Conservation (phyloP, 1,140 invertebrate genomes). For the Meloidogyne chitwoodi region DNA sequence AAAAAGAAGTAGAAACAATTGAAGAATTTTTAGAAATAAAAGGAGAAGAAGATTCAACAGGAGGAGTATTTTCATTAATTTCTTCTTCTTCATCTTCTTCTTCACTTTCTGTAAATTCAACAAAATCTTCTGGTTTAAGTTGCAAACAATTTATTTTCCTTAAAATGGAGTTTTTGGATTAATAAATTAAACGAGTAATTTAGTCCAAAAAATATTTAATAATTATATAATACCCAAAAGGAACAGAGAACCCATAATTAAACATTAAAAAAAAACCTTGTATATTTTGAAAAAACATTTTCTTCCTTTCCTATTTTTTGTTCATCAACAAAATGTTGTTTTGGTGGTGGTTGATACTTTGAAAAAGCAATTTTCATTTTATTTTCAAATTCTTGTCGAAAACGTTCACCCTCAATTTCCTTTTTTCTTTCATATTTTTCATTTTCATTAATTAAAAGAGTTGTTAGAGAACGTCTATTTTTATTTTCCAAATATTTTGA, state of each 20-base stretch:
- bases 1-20: not conserved
- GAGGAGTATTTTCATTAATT: not conserved
- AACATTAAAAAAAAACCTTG: not conserved
- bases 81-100: conserved; percentile 9
- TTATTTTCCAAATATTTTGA: conserved; percentile 9
- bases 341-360: not conserved
- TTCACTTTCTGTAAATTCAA: not conserved
- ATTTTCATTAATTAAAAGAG: not conserved
- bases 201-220: no score
- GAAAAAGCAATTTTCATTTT: not conserved
- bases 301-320: not conserved
- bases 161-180: not conserved
- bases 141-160: not conserved
- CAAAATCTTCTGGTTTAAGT: conserved; percentile 11
- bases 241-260: not conserved
- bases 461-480: not conserved
- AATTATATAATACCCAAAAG: no score
- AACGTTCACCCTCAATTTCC: not conserved
- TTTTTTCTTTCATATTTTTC: not conserved
- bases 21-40: no score
- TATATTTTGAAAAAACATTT: no score
- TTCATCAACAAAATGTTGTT: not conserved
- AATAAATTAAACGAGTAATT: not conserved
- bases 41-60: not conserved
- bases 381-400: conserved; percentile 2